phyloP scores from a whole-genome alignment of 37 sponge, comb jelly and placozoan species.

The Beroe ovata region DNA sequence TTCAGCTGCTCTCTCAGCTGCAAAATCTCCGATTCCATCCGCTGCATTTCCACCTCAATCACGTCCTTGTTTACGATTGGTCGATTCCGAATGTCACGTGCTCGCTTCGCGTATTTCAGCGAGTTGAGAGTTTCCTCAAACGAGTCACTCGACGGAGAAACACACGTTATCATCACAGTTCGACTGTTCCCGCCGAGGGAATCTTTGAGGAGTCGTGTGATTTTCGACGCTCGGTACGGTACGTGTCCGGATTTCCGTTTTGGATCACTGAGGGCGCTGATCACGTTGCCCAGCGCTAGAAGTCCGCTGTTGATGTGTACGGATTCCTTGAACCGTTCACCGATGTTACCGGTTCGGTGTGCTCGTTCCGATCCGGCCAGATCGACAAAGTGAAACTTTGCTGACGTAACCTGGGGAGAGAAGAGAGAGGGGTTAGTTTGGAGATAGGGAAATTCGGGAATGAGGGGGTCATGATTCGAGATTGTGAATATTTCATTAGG shows the following conservation, averaged over 20 bases:
- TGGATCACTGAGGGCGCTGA: constrained; percentile 71
- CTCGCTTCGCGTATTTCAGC: constrained; percentile 87
- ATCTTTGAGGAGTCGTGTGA: constrained; percentile 70
- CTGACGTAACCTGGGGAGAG: constrained; percentile 38
- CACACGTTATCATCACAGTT: constrained; percentile 78
- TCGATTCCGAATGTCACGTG: constrained; percentile 74
- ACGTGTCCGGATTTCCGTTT: constrained; percentile 68
- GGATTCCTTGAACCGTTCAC: constrained; percentile 82
- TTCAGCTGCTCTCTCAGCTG: constrained; percentile 60
- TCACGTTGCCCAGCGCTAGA: constrained; percentile 75
- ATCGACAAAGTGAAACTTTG: constrained; percentile 85
- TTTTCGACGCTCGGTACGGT: constrained; percentile 73
- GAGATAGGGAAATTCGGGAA: too few relatives aligned
- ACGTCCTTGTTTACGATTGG: constrained; percentile 69
- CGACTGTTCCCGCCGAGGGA: constrained; percentile 74
- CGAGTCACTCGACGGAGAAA: constrained; percentile 72
- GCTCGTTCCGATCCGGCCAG: constrained; percentile 79
- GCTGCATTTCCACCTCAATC: constrained; percentile 58
- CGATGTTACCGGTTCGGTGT: constrained; percentile 71
- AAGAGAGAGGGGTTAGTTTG: not conserved
- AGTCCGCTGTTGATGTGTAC: constrained; percentile 75
- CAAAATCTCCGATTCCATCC: constrained; percentile 58
- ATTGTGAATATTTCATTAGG: too few relatives aligned
- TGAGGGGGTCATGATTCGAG: too few relatives aligned
- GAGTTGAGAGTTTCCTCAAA: constrained; percentile 85